Evolutionary conservation across 2,797 vertebrate genomes (phyloP).

Genomic region (Diplodus sargus): DNA sequence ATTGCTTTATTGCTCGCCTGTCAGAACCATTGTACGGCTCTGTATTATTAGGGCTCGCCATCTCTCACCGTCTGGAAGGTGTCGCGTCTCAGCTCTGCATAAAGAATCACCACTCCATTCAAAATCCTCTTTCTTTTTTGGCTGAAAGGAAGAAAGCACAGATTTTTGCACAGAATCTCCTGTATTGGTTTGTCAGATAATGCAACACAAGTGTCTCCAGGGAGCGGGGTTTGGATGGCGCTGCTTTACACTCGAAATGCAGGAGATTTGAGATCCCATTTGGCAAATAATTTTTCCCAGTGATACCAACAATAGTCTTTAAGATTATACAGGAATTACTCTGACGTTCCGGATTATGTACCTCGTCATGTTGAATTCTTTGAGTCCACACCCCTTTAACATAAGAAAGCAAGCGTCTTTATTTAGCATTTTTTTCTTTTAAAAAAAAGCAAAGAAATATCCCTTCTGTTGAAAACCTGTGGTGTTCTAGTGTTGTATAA

Average conservation of each 20-base stretch:
- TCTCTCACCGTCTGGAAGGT: slow-evolving; percentile 86
- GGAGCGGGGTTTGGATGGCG: slow-evolving; percentile 72
- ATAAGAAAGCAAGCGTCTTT: not conserved
- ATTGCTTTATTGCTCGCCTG: slow-evolving; percentile 88
- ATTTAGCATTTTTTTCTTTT: slow-evolving; percentile 17
- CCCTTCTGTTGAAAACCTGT: not conserved
- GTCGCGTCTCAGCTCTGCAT: slow-evolving; percentile 83
- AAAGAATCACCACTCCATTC: slow-evolving; percentile 85
- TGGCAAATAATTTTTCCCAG: slow-evolving; percentile 70
- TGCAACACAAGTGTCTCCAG: slow-evolving; percentile 79
- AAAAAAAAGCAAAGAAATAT: not conserved
- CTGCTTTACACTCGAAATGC: slow-evolving; percentile 71
- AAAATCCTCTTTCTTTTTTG: slow-evolving; percentile 82
- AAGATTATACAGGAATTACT: slow-evolving; percentile 59
- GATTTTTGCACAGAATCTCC: slow-evolving; percentile 82
- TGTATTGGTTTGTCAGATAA: slow-evolving; percentile 84
- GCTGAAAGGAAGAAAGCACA: slow-evolving; percentile 80
- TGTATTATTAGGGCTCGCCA: slow-evolving; percentile 87
- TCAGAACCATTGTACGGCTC: slow-evolving; percentile 87
- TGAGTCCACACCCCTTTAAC: slow-evolving; percentile 21
- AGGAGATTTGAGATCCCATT: slow-evolving; percentile 75
- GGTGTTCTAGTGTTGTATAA: not conserved
- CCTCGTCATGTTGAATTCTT: slow-evolving; percentile 45
- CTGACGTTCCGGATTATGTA: slow-evolving; percentile 61
- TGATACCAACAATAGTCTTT: slow-evolving; percentile 65